Base-by-base conservation (phyloP, 2,797 vertebrate species). In the Antennarius maculatus region DNA sequence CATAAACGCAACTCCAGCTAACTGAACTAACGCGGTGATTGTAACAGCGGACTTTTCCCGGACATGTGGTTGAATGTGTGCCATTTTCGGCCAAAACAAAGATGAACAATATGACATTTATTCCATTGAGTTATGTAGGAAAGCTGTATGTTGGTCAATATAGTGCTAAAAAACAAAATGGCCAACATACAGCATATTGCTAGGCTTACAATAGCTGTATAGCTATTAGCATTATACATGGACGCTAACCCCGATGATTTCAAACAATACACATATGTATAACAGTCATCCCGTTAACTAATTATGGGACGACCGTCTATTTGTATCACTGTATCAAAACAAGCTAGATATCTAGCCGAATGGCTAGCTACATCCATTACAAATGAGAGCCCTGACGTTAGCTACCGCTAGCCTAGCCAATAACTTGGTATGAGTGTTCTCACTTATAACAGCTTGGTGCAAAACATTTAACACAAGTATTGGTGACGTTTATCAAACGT, bases 151-250 rank as follows among this genome's bases (percentile, higher is more conserved):
- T 83, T 87, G 66, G 72, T 69, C 69, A 86, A 85, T 89, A 81
- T 87, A 74, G 76, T 76, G 69, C 80, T 88, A 77, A 88, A 92
- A 34, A 92, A 92, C 92, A 93, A 93, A 93, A 93, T 93, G 92
- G 92, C 91, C 91, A 92, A 88, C 92, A 88, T 71, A 49, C 70
- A 70, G 69, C 73, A 88, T 71, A 49, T 71, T 70, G 69, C 73
- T 69, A 76, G 65, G 64, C 57, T 58, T 61, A 13, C 17, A 39
- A 34, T 80, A 65, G 59, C 66, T 50, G 54, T 64, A 66, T 66
- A 58, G 51, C 43, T 18, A 18, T 74, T 84, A 88, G 77, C 83
- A 58, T 60, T n/a, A 52, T 27, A 29, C 16, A 54, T 15, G 27
- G 23, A 10, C 16, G 50, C 39, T 50, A 70, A 71, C 10, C n/a